These are phyloP conservation scores for Silurus aristotelis DNA, from an alignment of 2,797 vertebrate species.

Conservation along the genomic window DNA sequence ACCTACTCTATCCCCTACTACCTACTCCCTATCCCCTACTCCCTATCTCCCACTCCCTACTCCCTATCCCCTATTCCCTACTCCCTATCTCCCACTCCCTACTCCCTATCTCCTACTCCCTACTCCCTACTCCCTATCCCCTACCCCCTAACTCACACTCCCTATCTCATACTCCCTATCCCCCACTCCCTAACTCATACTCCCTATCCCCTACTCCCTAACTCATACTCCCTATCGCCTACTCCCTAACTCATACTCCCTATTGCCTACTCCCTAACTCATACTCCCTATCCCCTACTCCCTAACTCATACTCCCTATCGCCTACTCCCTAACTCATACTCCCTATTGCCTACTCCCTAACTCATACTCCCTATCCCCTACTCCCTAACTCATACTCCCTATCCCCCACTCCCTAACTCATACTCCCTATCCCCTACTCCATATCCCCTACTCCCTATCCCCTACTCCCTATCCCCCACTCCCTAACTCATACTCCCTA, in stretches of 20 bases:
- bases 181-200: rapidly evolving
- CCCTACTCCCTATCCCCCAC: neutral
- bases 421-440: neutral
- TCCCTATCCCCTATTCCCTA: neutral
- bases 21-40: too few species aligned
- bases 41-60: neutral
- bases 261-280: neutral
- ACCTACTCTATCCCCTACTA: too few species aligned
- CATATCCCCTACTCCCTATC: neutral
- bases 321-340: neutral
- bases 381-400: too few species aligned
- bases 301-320: rapidly evolving
- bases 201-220: neutral
- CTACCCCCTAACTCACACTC: rapidly evolving
- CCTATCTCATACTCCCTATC: neutral
- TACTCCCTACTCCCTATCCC: neutral
- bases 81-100: neutral
- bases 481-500: too few species aligned
- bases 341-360: too few species aligned
- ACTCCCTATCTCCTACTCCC: too few species aligned
- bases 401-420: neutral
- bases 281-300: neutral
- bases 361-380: too few species aligned
- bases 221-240: neutral
- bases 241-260: neutral